These are phyloP conservation scores for Litocranius walleri DNA, from an alignment of 2,113 vertebrate species.

Conservation along the genomic window DNA sequence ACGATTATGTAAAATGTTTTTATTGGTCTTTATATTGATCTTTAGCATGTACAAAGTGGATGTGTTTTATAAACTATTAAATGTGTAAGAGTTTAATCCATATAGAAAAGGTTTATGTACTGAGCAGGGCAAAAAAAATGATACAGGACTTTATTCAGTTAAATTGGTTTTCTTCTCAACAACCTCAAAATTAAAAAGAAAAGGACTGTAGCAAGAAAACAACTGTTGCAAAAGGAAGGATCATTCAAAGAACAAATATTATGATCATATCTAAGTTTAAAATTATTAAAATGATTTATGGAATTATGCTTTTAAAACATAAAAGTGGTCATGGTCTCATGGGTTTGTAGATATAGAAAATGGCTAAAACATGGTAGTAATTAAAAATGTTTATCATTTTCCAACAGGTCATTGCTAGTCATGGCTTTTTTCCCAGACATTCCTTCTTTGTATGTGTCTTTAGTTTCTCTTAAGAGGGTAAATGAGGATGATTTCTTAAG, in stretches of 20 bases:
- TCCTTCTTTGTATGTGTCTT: background rate
- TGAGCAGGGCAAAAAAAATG: constrained; percentile 56
- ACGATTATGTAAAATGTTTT: constrained; percentile 61
- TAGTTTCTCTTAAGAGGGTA: background rate
- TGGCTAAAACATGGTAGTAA: background rate
- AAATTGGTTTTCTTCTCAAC: background rate
- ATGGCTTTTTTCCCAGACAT: background rate
- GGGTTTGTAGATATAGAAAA: background rate
- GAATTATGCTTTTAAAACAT: background rate
- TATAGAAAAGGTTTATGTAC: constrained; percentile 47
- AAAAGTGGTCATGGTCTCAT: background rate
- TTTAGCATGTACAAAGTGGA: constrained; percentile 49
- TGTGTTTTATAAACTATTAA: constrained; percentile 67
- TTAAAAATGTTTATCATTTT: constrained; percentile 28
- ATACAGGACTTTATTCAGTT: constrained; percentile 18
- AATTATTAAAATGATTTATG: constrained; percentile 4
- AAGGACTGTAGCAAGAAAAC: background rate
- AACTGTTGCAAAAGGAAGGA: background rate
- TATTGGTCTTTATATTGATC: constrained; percentile 53
- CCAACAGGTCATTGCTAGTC: background rate
- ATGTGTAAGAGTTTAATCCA: constrained; percentile 57
- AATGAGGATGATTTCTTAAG: background rate
- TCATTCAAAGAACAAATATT: background rate
- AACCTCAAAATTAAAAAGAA: background rate
- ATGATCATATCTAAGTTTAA: background rate